Base-by-base conservation (phyloP, 2,888 invertebrate genomes). In the Tetheella fluctuosa region DNA sequence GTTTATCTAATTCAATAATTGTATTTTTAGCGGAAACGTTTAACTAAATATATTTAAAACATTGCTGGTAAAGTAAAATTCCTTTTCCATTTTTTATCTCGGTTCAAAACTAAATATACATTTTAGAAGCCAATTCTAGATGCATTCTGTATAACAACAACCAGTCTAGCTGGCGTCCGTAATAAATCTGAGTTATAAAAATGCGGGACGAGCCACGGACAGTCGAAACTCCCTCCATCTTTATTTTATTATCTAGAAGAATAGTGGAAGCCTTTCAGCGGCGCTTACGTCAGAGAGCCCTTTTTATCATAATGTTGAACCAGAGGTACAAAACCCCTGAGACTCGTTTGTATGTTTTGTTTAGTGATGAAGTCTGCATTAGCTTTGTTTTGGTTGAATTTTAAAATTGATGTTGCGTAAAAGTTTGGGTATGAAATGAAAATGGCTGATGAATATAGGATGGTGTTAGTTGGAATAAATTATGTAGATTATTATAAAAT, bases 181-280 rank as follows among this genome's bases (percentile, higher is more conserved):
- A 73, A 76, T 83, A 83, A 83, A 81, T 77, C 72, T 64, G 37
- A 70, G 76, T 69, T 78, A 80, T 81, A 83, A 83, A 80, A 83
- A 79, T 76, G 68, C 65, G 74, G 68, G 71, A 67, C 71, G 71
- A 71, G 64, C 67, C 58, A 64, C 57, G 68, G 71, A 70, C 75
- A 76, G 75, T 70, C 63, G 58, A 72, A 76, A 71, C 70, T 78
- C 66, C 65, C 67, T 63, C 67, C 69, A 71, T 78, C 65, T 73
- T 67, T 71, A 70, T 80, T 81, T 77, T 79, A 81, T 78, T 80
- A 76, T 67, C 71, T 69, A 48, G 20, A 42, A 65, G 63, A 68
- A 71, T 74, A 70, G 68, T 64, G 52, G 61, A 63, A 65, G 30
- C 52, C 30, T 34, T 65, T 65, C 65, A 64, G 62, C 54, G 54